These are phyloP conservation scores for Kryphioiulus occultus DNA, from an alignment of 2,888 invertebrate genomes.

Conservation along the genomic window DNA sequence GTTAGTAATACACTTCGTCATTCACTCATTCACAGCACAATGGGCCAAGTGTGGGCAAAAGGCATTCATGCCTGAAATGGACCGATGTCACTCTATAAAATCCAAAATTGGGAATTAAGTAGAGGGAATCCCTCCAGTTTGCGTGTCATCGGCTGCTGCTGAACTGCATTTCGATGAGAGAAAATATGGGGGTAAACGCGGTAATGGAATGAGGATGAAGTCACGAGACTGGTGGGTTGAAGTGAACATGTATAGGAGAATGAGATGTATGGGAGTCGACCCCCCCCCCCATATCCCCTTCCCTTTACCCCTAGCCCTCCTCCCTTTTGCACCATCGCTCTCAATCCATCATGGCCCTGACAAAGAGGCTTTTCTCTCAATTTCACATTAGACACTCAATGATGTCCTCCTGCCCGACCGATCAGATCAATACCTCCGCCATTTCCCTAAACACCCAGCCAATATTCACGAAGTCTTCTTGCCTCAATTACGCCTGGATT, in stretches of 20 bases:
- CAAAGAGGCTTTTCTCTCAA: constrained; percentile 48
- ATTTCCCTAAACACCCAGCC: constrained; percentile 45
- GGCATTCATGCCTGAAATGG: neutral
- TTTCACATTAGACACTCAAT: constrained; percentile 46
- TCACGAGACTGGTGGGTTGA: neutral
- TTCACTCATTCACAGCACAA: no score
- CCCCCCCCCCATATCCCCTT: neutral
- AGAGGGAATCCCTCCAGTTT: neutral
- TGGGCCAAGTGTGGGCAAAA: no score
- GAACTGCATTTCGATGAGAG: constrained; percentile 1
- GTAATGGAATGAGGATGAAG: constrained; percentile 31
- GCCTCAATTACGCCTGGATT: constrained; percentile 42
- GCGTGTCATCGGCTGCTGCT: constrained; percentile 5
- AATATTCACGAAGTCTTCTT: constrained; percentile 32
- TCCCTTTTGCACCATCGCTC: constrained; percentile 21
- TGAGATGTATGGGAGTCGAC: neutral
- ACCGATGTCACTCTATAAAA: neutral
- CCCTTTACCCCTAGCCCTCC: constrained; percentile 37
- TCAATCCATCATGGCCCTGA: constrained; percentile 48
- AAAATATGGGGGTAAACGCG: neutral
- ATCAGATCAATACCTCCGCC: constrained; percentile 30
- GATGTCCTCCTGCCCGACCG: constrained; percentile 8
- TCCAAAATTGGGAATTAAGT: neutral
- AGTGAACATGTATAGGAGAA: neutral
- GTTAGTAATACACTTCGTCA: no score